Evolutionary conservation across 2,113 vertebrate genomes (phyloP), one percentile per base, ranked within the genome.

Genomic region (Theropithecus gelada): DNA sequence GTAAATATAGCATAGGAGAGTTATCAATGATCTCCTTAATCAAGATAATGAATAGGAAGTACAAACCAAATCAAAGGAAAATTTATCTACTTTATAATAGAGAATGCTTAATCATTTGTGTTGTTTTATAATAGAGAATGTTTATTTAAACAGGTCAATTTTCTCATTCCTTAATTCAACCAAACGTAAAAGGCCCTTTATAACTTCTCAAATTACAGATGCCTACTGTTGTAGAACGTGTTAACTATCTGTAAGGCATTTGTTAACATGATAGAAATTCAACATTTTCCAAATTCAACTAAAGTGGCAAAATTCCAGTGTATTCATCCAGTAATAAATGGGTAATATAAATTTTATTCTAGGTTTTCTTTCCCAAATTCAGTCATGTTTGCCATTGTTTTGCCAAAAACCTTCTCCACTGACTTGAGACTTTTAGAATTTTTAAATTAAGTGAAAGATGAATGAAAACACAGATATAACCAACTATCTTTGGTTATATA

Each of bases 381-480:
- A 86, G 9, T 73, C 30, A 66, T 38, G 14, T 70, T 88, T 92
- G 48, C 16, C 43, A 76, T 16, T 27, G 32, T 32, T 76, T 93
- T 93, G 43, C 35, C 52, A 43, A 93, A 86, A 90, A 70, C 43
- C 20, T 84, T 93, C 13, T 86, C 25, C 9, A 80, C 3, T 88
- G 52, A 93, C 18, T 66, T 86, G 45, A 92, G 23, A 76, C 23
- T 35, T 73, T 66, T 80, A 57, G 32, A 92, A 55, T 55, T 88
- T 90, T 82, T 78, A 76, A 96, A 94, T 88, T 92, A 92, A 94
- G n/a, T 70, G 64, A 89, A 95, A 93, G 70, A 90, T 84, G 57
- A 87, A 96, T 90, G 83, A 96, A 96, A 93, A 97, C 55, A 45
- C 52, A 25, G 4, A 40, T 59, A 27, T 10, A 86, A 75, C 16